phyloP scores from a whole-genome alignment of 1,140 invertebrate species.

The Neodiprion lecontei region DNA sequence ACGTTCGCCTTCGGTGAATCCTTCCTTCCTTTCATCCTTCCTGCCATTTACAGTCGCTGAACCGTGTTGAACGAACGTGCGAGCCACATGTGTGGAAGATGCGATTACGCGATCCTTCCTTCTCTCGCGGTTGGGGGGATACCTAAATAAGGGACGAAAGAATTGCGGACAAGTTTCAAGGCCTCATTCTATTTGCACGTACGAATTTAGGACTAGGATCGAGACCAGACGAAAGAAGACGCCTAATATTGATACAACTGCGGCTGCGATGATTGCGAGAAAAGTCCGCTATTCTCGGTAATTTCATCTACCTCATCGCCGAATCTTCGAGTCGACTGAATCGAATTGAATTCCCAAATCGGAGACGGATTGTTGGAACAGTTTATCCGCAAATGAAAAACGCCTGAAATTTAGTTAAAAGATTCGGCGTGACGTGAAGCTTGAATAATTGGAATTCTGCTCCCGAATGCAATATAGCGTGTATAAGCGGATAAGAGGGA shows the following conservation, averaged over 20 bases:
- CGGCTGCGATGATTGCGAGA: no score
- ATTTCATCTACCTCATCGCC: not conserved
- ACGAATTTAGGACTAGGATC: not conserved
- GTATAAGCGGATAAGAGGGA: not conserved
- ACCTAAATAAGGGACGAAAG: not conserved
- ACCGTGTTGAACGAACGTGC: not conserved
- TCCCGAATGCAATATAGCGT: slow-evolving; percentile 35
- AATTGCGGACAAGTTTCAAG: not conserved
- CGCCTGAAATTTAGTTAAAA: not conserved
- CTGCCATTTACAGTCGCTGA: not conserved
- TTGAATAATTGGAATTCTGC: slow-evolving; percentile 28
- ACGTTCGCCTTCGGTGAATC: not conserved
- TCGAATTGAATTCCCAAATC: not conserved
- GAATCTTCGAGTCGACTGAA: not conserved
- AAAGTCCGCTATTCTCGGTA: not conserved
- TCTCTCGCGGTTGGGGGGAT: not conserved
- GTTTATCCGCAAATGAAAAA: no score
- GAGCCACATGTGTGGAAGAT: not conserved
- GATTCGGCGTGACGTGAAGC: not conserved
- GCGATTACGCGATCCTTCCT: not conserved
- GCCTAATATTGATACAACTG: no score
- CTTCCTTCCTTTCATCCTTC: not conserved
- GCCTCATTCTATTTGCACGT: not conserved
- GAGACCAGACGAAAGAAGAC: not conserved
- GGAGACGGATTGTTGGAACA: not conserved